Percentiles rank a stretch among this genome's conserved stretches.
Conservation (phyloP, 2,797 vertebrate genomes). For the Takifugu rubripes region DNA sequence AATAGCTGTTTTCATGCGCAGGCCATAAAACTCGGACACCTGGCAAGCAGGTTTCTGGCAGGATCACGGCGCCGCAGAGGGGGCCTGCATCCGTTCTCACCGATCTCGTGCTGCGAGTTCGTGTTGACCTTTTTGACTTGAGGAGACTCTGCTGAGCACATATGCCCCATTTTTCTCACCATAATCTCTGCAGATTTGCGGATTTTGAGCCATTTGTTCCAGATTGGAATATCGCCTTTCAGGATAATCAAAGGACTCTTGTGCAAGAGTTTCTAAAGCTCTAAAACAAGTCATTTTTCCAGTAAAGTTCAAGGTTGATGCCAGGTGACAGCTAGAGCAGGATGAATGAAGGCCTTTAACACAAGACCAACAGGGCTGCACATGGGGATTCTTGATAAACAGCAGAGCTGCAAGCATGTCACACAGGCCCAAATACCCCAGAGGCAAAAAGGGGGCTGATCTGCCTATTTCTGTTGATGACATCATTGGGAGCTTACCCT, state of each 20-base stretch:
- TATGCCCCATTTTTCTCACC: constrained; percentile 50
- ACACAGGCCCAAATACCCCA: constrained; percentile 3
- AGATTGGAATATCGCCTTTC: no score
- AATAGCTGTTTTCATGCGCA: constrained; percentile 58
- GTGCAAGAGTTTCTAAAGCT: no score
- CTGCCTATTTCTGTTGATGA: not conserved
- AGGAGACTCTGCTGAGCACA: constrained; percentile 45
- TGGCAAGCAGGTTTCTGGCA: constrained; percentile 63
- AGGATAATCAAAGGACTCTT: no score
- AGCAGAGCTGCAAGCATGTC: constrained; percentile 10
- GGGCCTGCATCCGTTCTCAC: constrained; percentile 51
- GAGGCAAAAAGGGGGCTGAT: not conserved
- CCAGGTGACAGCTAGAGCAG: no score
- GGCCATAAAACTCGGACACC: constrained; percentile 66
- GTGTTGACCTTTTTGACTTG: constrained; percentile 55
- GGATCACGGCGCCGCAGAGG: constrained; percentile 46
- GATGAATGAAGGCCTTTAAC: not conserved
- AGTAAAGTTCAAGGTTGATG: no score
- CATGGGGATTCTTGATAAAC: not conserved
- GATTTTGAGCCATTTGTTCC: no score
- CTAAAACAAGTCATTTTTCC: no score
- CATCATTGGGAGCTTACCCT: constrained; percentile 27
- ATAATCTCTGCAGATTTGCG: constrained; percentile 23
- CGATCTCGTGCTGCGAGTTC: constrained; percentile 30
- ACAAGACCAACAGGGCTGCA: not conserved